Base-by-base conservation (phyloP, 2,113 vertebrate genomes). In the Lucifuga dentata region DNA sequence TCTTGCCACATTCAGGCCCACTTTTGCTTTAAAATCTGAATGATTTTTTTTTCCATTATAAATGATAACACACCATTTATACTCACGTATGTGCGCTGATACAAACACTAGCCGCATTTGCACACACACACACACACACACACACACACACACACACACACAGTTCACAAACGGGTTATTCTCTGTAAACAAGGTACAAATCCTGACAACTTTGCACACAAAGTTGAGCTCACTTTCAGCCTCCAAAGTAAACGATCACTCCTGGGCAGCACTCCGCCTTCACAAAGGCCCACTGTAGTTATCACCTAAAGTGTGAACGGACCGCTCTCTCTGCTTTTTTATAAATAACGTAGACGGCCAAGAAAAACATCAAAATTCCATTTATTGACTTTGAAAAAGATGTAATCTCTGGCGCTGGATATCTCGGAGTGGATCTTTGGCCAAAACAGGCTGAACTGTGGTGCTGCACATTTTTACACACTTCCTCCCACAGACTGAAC, bases 261-360 rank as follows among this genome's bases (percentile, higher is more conserved):
- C 48, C 50, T 24, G 73, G 61, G 84, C 77, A 71, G 80, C 78
- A 36, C 83, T 72, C 62, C 73, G 73, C 64, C 76, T 75, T 87
- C 85, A 92, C 89, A 93, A 91, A 90, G 89, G 68, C 82, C 71
- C 84, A 85, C 78, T 92, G 88, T 92, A 90, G 88, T 91, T 91
- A 92, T 92, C 91, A 92, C 85, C 89, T 90, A 63, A 83, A 88
- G 87, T 90, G 89, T 92, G 88, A 92, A 92, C 70, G 76, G 76
- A 85, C 84, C 68, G 73, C 90, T 89, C 85, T 81, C 86, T 84
- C 74, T 20, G 72, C 77, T 72, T 83, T 84, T 83, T 89, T 70
- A 82, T 84, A 90, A 91, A 91, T 88, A 87, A 80, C 75, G 64
- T 57, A 58, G 13, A 68, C 44, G 4, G 87, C 89, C 91, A 91